Base-by-base conservation (phyloP, 2,113 vertebrate genomes). In the Cairina moschata region DNA sequence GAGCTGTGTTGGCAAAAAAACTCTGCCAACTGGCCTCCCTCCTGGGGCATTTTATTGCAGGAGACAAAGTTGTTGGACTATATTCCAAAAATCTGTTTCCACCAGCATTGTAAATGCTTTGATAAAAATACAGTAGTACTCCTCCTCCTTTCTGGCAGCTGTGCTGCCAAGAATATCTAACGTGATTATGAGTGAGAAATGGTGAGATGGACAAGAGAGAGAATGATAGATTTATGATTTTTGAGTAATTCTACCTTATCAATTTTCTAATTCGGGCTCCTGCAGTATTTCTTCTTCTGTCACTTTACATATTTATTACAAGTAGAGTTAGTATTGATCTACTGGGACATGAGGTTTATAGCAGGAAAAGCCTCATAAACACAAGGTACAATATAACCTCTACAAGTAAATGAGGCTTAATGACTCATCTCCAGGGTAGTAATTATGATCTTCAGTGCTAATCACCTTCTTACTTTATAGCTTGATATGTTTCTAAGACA, bases 391-490 rank as follows among this genome's bases (percentile, higher is more conserved):
- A n/a, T 74, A 67, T n/a, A 83, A 77, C 10, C 20, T 86, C n/a
- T 86, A 56, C 65, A 85, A 77, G 50, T 62, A 90, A 91, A 80
- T 86, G 73, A 95, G 32, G n/a, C 28, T 79, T 83, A 88, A 88
- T 71, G 46, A 42, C 25, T 79, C n/a, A 94, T 66, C 80, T 86
- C 56, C 66, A 56, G 78, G 34, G 20, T 34, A 90, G 58, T 66
- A 91, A 87, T 73, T 76, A 92, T 72, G 52, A 87, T 72, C 66
- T 59, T 59, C 55, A 21, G 40, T 66, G 46, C 6, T 93, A 83
- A 93, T 80, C 68, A 74, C 40, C 25, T 78, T 86, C 68, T 56
- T 62, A 52, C 40, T 88, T 93, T 78, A 84, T 14, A 68, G 32
- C 21, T 82, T 72, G 29, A 50, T 72, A 68, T 31, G 38, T 14